Conservation (phyloP, 2,797 vertebrate species). For the Acridotheres tristis region DNA sequence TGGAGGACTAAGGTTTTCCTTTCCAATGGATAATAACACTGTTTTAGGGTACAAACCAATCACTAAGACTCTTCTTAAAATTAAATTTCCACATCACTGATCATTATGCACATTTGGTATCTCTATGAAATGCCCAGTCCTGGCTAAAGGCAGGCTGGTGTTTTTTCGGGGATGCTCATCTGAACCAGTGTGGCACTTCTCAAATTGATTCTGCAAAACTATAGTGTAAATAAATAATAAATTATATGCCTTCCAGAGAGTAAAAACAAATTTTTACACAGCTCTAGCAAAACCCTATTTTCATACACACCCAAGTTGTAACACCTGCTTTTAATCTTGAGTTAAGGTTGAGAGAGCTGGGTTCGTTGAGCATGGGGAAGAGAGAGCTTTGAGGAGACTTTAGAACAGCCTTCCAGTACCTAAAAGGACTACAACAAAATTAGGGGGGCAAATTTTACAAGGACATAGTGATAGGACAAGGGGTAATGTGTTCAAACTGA, state of each 20-base stretch:
- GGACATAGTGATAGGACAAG: neutral
- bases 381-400: neutral
- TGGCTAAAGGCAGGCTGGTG: neutral
- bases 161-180: neutral
- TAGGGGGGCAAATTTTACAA: neutral
- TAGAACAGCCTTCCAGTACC: neutral
- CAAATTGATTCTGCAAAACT: neutral
- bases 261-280: neutral
- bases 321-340: neutral
- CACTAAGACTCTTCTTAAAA: neutral
- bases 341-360: neutral
- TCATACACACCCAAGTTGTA: neutral
- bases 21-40: neutral
- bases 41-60: neutral
- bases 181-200: neutral
- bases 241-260: neutral
- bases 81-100: neutral
- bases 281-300: neutral
- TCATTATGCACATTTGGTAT: neutral
- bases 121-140: neutral
- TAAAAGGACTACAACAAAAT: neutral
- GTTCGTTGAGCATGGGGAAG: neutral
- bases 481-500: neutral
- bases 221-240: neutral
- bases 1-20: neutral